phyloP scores from a whole-genome alignment of 2,888 invertebrate species.

The Agrotis clavis region DNA sequence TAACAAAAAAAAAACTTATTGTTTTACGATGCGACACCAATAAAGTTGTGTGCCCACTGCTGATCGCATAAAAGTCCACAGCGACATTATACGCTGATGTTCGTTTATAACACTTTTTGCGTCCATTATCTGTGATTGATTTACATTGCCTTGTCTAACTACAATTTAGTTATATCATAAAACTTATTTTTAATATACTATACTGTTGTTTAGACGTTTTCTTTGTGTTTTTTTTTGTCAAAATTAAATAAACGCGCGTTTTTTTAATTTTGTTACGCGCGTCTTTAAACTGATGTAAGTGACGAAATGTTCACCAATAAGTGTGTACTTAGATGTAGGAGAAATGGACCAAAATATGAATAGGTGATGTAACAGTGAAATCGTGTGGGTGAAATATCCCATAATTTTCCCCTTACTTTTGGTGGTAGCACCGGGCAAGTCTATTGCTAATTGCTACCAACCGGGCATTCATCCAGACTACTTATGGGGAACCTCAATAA shows the following conservation, averaged over 20 bases:
- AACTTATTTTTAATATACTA: constrained; percentile 39
- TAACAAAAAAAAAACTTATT: constrained; percentile 39
- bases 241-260: no score
- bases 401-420: no score
- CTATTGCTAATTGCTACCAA: no score
- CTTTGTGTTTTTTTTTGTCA: neutral
- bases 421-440: no score
- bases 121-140: constrained; percentile 64
- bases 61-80: constrained; percentile 59
- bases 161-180: constrained; percentile 54
- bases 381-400: no score
- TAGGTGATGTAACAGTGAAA: no score
- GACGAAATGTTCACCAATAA: neutral
- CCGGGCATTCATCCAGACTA: no score
- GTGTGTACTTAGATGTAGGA: no score
- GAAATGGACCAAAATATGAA: no score
- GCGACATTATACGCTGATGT: constrained; percentile 50
- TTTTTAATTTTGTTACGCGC: no score
- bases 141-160: constrained; percentile 50
- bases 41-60: constrained; percentile 52
- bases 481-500: no score
- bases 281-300: no score
- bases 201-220: constrained; percentile 5
- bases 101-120: constrained; percentile 61
- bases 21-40: constrained; percentile 54